Base-by-base conservation (phyloP, 2,113 vertebrate genomes). In the Pelusios castaneus region DNA sequence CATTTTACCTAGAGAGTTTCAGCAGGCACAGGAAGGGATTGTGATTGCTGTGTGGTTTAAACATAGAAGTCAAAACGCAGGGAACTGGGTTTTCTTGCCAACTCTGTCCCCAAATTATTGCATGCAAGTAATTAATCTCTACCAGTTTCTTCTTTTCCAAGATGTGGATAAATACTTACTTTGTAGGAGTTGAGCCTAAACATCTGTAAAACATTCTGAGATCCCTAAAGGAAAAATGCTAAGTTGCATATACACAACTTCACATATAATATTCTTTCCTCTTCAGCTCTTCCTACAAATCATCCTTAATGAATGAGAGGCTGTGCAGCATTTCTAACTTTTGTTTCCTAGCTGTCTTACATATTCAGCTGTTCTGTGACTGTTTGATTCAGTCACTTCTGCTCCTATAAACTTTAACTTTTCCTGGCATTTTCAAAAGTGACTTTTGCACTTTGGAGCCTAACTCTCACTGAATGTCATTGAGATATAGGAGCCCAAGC, bases 141-240 rank as follows among this genome's bases (percentile, higher is more conserved):
- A 27, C n/a, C 5, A 10, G 13, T 51, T 45, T 76, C 73, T 76
- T 24, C 13, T 38, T 13, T 29, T 41, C 2, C 29, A 70, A 19
- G 8, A 16, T 38, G 56, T 8, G 11, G 14, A 19, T 13, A 76
- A 76, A 5, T 27, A 29, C 41, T 45, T 76, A 25, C 45, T 27
- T 8, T 27, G 13, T 45, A 27, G 25, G 73, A 45, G 24, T 5
- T 78, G 63, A 56, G 47, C 1, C 7, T 55, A 75, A 49, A 27
- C 13, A 4, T 76, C 47, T 52, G 43, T 60, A 38, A 34, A 43
- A 0, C 1, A 1, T 25, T 29, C 13, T 24, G 2, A 76, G 51
- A 21, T 43, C 55, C 2, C 47, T 83, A 31, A 0, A 0, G 38
- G 13, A 38, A 17, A 51, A 80, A 82, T 92, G 81, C 22, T 82